Evolutionary conservation across 2,888 invertebrate genomes (phyloP).

Genomic region (Mythimna ferrago): DNA sequence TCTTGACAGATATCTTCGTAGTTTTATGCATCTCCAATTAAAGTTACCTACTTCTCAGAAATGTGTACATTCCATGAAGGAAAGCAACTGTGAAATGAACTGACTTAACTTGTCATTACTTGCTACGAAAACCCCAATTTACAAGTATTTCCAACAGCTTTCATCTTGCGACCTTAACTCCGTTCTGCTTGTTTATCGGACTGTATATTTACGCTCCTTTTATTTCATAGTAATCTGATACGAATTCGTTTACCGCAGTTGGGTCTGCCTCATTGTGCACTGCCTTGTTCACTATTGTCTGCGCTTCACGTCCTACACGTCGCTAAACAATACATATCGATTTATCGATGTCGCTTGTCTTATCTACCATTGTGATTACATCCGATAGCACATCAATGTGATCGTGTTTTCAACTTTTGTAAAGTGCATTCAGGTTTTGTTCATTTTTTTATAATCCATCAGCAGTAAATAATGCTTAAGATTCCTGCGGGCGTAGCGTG

Average conservation of each 20-base stretch:
- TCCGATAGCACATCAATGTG: slow-evolving; percentile 49
- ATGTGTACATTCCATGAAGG: slow-evolving; percentile 34
- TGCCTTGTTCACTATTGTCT: slow-evolving; percentile 71
- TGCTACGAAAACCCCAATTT: slow-evolving; percentile 54
- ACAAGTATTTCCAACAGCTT: slow-evolving; percentile 64
- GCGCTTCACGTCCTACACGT: slow-evolving; percentile 61
- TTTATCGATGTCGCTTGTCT: slow-evolving; percentile 69
- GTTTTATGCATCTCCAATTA: slow-evolving; percentile 28
- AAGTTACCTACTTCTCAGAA: slow-evolving; percentile 29
- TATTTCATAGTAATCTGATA: slow-evolving; percentile 80
- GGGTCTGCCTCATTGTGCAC: slow-evolving; percentile 66
- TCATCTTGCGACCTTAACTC: slow-evolving; percentile 78
- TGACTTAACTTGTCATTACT: slow-evolving; percentile 46
- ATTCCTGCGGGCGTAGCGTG: slow-evolving; percentile 25
- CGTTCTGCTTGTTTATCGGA: slow-evolving; percentile 81
- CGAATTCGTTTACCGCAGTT: slow-evolving; percentile 70
- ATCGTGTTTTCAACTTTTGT: slow-evolving; percentile 28
- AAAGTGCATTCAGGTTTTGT: slow-evolving; percentile 34
- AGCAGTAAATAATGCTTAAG: slow-evolving; percentile 29
- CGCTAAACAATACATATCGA: slow-evolving; percentile 68
- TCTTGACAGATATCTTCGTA: slow-evolving; percentile 3
- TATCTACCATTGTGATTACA: slow-evolving; percentile 62
- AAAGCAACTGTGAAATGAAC: slow-evolving; percentile 53
- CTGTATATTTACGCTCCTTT: slow-evolving; percentile 82
- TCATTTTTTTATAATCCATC: slow-evolving; percentile 27